A percentile compares a stretch with the other conserved stretches of the same genome.
Evolutionary conservation across 2,888 invertebrate species (phyloP).

Genomic region (Lumbricus terrestris): DNA sequence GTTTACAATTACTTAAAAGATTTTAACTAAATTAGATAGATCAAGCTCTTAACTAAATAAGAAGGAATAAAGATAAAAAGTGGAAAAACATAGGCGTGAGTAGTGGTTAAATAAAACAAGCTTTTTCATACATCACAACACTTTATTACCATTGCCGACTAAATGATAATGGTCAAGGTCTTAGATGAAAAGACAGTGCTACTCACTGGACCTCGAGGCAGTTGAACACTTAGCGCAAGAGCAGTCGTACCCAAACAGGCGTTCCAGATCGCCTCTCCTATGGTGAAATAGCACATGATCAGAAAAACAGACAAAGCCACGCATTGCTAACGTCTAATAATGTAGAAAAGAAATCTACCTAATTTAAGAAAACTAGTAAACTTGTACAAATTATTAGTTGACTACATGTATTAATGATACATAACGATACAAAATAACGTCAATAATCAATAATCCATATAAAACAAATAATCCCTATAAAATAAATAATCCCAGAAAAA

Average conservation of each 20-base stretch:
- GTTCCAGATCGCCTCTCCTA: slow-evolving; percentile 56
- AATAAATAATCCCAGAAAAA: slow-evolving; percentile 9
- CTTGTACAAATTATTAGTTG: neutral
- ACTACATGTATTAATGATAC: neutral
- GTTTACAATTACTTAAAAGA: no score
- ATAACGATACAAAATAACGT: neutral
- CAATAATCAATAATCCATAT: no score
- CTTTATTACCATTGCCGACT: no score
- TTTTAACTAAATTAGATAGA: no score
- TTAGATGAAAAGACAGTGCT: neutral
- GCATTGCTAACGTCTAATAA: neutral
- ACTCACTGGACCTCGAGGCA: slow-evolving; percentile 30
- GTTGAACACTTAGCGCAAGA: slow-evolving; percentile 48
- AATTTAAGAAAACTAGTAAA: neutral
- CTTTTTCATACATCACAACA: no score
- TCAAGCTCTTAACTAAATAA: no score
- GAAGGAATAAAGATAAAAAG: no score
- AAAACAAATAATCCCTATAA: no score
- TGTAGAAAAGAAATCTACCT: neutral
- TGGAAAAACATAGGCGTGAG: no score
- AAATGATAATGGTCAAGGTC: neutral
- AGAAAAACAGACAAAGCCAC: neutral
- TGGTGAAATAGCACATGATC: slow-evolving; percentile 24
- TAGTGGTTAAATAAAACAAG: no score
- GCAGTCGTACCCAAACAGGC: slow-evolving; percentile 49